Percentiles rank a stretch among this genome's conserved stretches.
Evolutionary conservation across 1,140 invertebrate genomes (phyloP).

Genomic region (Trachymyrmex septentrionalis): DNA sequence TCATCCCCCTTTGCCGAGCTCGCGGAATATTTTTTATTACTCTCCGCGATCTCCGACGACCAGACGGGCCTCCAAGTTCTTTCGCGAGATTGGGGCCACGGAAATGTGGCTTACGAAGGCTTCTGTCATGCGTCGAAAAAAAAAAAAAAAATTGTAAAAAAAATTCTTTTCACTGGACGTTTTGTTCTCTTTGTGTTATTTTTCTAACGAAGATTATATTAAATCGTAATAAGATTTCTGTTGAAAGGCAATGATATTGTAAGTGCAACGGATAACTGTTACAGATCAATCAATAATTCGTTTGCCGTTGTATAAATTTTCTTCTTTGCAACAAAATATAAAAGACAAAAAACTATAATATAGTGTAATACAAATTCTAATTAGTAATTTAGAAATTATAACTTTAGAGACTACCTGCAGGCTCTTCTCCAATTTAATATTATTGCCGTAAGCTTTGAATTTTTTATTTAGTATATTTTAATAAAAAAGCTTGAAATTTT

Average conservation of each 20-base stretch:
- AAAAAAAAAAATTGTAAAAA: conserved; percentile 32
- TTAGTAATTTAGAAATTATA: neutral
- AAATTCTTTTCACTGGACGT: neutral
- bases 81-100: conserved; percentile 61
- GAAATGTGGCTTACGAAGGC: conserved; percentile 21
- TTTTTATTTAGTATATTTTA: neutral
- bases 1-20: conserved; percentile 51
- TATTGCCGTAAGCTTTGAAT: neutral
- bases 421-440: neutral
- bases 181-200: neutral
- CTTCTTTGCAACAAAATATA: neutral
- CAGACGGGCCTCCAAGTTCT: conserved; percentile 48
- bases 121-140: conserved; percentile 11
- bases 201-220: neutral
- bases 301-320: neutral
- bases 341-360: neutral
- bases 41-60: conserved; percentile 61
- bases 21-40: conserved; percentile 76
- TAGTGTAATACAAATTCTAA: neutral
- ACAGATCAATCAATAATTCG: neutral
- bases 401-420: neutral
- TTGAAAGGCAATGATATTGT: neutral
- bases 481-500: neutral
- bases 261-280: neutral
- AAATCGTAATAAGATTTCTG: neutral